Evolutionary conservation across 2,797 vertebrate species (phyloP), one percentile per base, ranked within the genome.

Genomic region (Sebastes steindachneri): DNA sequence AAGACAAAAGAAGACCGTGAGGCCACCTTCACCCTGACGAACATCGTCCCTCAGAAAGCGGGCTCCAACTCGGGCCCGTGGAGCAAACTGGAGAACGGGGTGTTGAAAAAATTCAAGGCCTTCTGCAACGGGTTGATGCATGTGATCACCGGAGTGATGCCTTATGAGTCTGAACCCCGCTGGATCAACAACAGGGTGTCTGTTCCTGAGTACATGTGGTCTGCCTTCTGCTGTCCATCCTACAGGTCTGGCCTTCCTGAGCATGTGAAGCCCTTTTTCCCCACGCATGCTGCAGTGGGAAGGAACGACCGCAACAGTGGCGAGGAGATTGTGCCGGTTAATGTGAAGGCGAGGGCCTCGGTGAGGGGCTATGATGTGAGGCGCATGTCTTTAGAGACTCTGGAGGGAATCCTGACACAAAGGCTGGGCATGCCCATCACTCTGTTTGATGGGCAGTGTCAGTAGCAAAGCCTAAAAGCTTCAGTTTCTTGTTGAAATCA

Each of bases 191-290:
- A 90, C 76, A 82, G 91, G 53, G 91, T 95, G 74, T 86, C 82
- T 45, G 83, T 93, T 54, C 94, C 94, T 1, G 94, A 95, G 88
- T 95, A 95, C 86, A 79, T 95, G 77, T 95, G 94, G 94, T 94
- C 93, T 4, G 92, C 94, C 59, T 95, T 93, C 85, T 95, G 94
- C 84, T 95, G 94, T 59, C 93, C 94, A 2, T 68, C 65, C 17
- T 89, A 86, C 69, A 84, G 45, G 26, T 4, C 81, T 55, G 26
- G 53, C 28, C 77, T 93, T 1, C 85, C 86, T 1, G 0, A 45
- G 5, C 5, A 8, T 5, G 33, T 26, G 48, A 58, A 2, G 35
- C 7, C 19, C 2, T 63, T 75, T 70, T 94, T 94, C 64, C 94
- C 94, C 10, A 83, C 89, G 1, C 88, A 87, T 6, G 94, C 93